Conservation (phyloP, 2,113 vertebrate genomes). For the Ammospiza nelsoni region DNA sequence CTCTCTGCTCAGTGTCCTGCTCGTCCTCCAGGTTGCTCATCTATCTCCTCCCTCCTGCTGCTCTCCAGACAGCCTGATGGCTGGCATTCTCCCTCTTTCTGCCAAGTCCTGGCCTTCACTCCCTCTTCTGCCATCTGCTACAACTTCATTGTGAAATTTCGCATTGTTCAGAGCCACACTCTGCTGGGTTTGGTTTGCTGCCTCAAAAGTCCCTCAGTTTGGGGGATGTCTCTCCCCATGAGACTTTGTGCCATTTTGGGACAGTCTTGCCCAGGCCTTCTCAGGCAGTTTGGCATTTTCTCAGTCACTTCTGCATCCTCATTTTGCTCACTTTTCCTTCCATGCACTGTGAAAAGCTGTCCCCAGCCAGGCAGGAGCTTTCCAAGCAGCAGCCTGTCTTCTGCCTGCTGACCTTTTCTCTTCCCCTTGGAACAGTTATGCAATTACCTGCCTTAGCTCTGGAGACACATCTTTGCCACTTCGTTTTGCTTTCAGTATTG, state of each 20-base stretch:
- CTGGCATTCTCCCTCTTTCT: constrained; percentile 4
- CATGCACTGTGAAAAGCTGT: neutral
- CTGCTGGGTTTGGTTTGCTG: neutral
- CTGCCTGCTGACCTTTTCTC: constrained; percentile 35
- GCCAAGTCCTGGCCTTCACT: constrained; percentile 43
- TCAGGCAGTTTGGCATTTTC: neutral
- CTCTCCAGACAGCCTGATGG: constrained; percentile 44
- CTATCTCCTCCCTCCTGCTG: constrained; percentile 49
- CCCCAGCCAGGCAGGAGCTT: neutral
- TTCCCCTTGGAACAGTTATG: constrained; percentile 12
- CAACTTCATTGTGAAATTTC: constrained; percentile 28
- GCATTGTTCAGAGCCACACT: neutral
- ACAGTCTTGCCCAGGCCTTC: neutral
- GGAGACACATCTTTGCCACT: neutral
- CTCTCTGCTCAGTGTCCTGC: neutral
- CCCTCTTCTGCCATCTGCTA: constrained; percentile 60
- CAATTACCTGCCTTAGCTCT: neutral
- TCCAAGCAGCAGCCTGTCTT: neutral
- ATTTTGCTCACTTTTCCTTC: neutral
- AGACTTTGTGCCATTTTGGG: neutral
- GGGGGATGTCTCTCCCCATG: neutral
- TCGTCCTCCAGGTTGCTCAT: constrained; percentile 35
- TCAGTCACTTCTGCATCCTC: neutral
- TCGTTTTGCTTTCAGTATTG: neutral
- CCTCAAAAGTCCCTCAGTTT: neutral